phyloP scores from a whole-genome alignment of 2,797 vertebrate species.

The Ctenopoma multispine region DNA sequence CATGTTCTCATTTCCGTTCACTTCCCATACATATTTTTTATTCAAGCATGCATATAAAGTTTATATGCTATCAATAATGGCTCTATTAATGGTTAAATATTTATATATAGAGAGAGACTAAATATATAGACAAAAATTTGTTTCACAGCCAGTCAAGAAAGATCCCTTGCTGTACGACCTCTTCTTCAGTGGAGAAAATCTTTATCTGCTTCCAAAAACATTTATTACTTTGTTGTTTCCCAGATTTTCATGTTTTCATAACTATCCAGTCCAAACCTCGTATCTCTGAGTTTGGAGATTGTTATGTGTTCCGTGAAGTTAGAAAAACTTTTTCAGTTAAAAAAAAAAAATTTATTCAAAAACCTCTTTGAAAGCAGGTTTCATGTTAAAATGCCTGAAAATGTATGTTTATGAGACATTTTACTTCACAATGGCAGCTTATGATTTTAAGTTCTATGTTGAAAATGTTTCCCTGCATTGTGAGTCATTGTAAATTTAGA shows the following conservation, averaged over 20 bases:
- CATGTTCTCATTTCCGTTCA: too few species aligned
- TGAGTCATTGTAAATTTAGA: constrained; percentile 2
- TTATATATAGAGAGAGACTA: too few species aligned
- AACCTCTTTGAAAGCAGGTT: not conserved
- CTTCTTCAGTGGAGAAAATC: constrained; percentile 25
- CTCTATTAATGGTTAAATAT: not conserved
- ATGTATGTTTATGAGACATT: too few species aligned
- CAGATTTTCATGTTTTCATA: constrained; percentile 25
- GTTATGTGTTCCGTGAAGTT: constrained; percentile 10
- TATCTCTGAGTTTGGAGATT: not conserved
- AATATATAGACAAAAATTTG: too few species aligned
- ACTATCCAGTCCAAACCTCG: constrained; percentile 11
- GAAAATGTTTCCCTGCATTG: constrained; percentile 2
- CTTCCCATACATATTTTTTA: too few species aligned
- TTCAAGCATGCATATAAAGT: too few species aligned
- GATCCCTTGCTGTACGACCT: not conserved
- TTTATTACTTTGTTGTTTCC: constrained; percentile 24
- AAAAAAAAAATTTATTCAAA: not conserved
- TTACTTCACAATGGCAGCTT: not conserved
- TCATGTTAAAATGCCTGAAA: not conserved
- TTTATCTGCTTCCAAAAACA: not conserved
- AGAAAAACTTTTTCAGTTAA: not conserved
- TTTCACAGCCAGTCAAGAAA: not conserved
- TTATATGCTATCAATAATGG: too few species aligned
- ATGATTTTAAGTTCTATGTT: constrained; percentile 18